Percentiles rank a stretch among this genome's conserved stretches.
Conservation (phyloP, 2,888 invertebrate genomes). For the Macroteleia sp. region DNA sequence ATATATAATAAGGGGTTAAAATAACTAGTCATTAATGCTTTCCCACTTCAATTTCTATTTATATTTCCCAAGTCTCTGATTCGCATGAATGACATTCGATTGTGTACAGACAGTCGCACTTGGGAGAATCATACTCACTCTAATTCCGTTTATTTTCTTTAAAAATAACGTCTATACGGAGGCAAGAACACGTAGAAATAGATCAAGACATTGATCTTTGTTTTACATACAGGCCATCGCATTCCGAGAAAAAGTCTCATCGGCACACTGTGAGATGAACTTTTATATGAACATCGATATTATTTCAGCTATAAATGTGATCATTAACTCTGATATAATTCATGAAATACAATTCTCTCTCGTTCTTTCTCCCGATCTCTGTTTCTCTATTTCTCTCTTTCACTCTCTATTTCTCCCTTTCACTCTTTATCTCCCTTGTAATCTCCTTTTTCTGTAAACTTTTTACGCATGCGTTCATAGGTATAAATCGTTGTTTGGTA, state of each 20-base stretch:
- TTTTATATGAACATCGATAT: slow-evolving; percentile 62
- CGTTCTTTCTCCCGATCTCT: slow-evolving; percentile 7
- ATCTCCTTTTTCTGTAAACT: not conserved
- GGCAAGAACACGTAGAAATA: slow-evolving; percentile 71
- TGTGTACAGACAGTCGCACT: slow-evolving; percentile 71
- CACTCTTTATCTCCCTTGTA: not conserved
- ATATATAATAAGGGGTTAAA: not conserved
- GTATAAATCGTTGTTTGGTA: slow-evolving; percentile 57
- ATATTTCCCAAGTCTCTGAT: slow-evolving; percentile 69
- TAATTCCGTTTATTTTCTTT: slow-evolving; percentile 66
- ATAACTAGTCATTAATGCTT: not conserved
- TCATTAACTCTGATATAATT: slow-evolving; percentile 59
- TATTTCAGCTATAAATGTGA: slow-evolving; percentile 55
- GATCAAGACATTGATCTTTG: slow-evolving; percentile 67
- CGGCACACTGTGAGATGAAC: slow-evolving; percentile 61
- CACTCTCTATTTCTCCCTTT: too few species aligned
- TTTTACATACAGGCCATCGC: slow-evolving; percentile 62
- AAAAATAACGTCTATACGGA: slow-evolving; percentile 75
- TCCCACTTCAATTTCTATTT: slow-evolving; percentile 73
- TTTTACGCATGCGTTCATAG: slow-evolving; percentile 28
- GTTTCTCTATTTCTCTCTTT: not conserved
- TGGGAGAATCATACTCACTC: slow-evolving; percentile 65
- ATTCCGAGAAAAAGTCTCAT: slow-evolving; percentile 50
- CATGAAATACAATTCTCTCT: slow-evolving; percentile 41
- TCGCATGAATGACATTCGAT: slow-evolving; percentile 71